Evolutionary conservation across 2,797 vertebrate species (phyloP).

Genomic region (Sparidentex hasta): DNA sequence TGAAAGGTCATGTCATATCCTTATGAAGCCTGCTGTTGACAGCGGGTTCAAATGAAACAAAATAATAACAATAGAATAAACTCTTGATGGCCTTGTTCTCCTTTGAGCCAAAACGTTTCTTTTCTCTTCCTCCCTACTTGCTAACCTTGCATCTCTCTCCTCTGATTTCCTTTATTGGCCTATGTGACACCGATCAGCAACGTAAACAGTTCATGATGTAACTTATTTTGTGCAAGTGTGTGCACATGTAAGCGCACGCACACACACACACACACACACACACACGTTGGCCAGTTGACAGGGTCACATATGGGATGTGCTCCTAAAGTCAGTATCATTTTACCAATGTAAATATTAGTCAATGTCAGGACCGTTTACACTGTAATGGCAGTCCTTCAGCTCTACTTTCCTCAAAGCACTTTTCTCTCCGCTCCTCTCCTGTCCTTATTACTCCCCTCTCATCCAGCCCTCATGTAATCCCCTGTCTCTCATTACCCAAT

Average conservation of each 20-base stretch:
- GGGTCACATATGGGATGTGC: slow-evolving; percentile 78
- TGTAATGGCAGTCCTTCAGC: slow-evolving; percentile 66
- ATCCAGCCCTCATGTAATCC: slow-evolving; percentile 64
- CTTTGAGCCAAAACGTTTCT: background rate
- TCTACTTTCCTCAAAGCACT: slow-evolving; percentile 58
- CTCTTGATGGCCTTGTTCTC: slow-evolving; percentile 15
- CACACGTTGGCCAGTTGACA: slow-evolving; percentile 47
- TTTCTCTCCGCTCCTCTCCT: slow-evolving; percentile 45
- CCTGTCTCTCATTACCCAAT: slow-evolving; percentile 73
- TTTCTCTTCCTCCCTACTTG: background rate
- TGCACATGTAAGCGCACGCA: slow-evolving; percentile 23
- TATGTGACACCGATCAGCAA: slow-evolving; percentile 71
- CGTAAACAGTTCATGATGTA: slow-evolving; percentile 68
- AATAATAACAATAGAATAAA: slow-evolving; percentile 9
- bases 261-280: slow-evolving; percentile 23
- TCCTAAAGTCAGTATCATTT: slow-evolving; percentile 74
- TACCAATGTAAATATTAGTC: slow-evolving; percentile 79
- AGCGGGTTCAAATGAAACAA: slow-evolving; percentile 56
- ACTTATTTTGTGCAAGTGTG: slow-evolving; percentile 50
- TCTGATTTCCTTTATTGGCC: slow-evolving; percentile 41
- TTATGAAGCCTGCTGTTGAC: slow-evolving; percentile 64
- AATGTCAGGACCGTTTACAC: slow-evolving; percentile 72
- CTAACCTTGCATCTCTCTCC: slow-evolving; percentile 20
- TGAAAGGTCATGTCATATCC: slow-evolving; percentile 51
- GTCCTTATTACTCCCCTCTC: slow-evolving; percentile 51